Percentiles rank a stretch among this genome's conserved stretches.
Conservation (phyloP, 1,140 invertebrate genomes). For the Kradibia gibbosae region DNA sequence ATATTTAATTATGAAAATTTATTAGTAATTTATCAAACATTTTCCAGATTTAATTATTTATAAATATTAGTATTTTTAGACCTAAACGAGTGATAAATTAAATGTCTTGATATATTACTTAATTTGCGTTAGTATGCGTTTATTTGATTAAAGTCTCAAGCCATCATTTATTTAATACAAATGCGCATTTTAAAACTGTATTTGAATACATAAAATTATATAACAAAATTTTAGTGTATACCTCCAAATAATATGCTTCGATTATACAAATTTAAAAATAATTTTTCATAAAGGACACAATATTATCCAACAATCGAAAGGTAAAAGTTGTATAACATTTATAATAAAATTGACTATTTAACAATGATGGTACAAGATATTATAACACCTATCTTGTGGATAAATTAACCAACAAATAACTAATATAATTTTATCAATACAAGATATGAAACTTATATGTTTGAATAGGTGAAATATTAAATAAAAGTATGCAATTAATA, state of each 20-base stretch:
- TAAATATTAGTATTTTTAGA: constrained; percentile 43
- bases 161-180: constrained; percentile 35
- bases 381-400: constrained; percentile 33
- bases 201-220: constrained; percentile 34
- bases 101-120: constrained; percentile 44
- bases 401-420: constrained; percentile 43
- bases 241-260: constrained; percentile 19
- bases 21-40: constrained; percentile 24
- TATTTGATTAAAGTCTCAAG: constrained; percentile 31
- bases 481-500: constrained; percentile 47
- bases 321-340: constrained; percentile 39
- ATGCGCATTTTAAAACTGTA: constrained; percentile 38
- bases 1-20: constrained; percentile 35
- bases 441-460: constrained; percentile 51
- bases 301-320: constrained; percentile 33
- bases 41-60: constrained; percentile 42
- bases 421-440: constrained; percentile 47
- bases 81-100: background rate
- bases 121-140: constrained; percentile 35
- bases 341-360: constrained; percentile 42
- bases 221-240: constrained; percentile 34
- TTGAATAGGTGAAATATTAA: constrained; percentile 52
- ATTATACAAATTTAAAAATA: constrained; percentile 41
- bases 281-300: constrained; percentile 40
- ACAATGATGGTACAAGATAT: constrained; percentile 49